Evolutionary conservation across 2,888 invertebrate species (phyloP), one percentile per base, ranked within the genome.

Genomic region (Apamea sordens): DNA sequence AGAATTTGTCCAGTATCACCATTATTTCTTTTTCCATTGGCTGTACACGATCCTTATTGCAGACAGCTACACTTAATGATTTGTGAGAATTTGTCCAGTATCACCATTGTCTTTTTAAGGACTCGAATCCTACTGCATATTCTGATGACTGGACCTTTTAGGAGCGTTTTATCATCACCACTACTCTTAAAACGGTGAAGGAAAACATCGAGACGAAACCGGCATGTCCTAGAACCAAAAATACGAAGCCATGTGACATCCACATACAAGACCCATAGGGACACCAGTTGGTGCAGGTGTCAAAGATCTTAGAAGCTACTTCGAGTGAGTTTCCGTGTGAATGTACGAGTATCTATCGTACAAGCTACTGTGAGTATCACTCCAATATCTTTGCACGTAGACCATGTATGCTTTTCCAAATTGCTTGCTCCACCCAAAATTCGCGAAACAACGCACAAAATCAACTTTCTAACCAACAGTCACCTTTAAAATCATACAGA

Each of bases 11-110:
- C 4, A 64, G 36, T 80, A 53, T 79, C 18, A 15, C 7, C 24
- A 50, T 32, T 59, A 28, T 47, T 11, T 59, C 28, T 24, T 56
- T 56, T 21, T 32, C 32, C 32, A 32, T 32, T 32, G 32, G 32
- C 32, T 36, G 36, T 3, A 36, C 36, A 75, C 65, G 82, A 80
- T 53, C 67, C 59, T 74, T 5, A 28, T 41, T 73, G 56, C 82
- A 73, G n/a, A 47, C 24, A 11, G 63, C 53, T 64, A 59, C 5
- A 18, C 44, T 44, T 56, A 47, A 64, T 74, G 82, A n/a, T 74
- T 79, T n/a, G 50, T 75, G 32, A 15, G 75, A 80, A 81, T 32
- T 56, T 28, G 28, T 13, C 13, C 4, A 64, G 32, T 80, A 53
- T 79, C 18, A 21, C 13, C 24, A 50, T 32, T 59, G 21, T 59